These are phyloP conservation scores for Drosophila longiperda DNA, from an alignment of 2,888 invertebrate species.

Conservation along the genomic window DNA sequence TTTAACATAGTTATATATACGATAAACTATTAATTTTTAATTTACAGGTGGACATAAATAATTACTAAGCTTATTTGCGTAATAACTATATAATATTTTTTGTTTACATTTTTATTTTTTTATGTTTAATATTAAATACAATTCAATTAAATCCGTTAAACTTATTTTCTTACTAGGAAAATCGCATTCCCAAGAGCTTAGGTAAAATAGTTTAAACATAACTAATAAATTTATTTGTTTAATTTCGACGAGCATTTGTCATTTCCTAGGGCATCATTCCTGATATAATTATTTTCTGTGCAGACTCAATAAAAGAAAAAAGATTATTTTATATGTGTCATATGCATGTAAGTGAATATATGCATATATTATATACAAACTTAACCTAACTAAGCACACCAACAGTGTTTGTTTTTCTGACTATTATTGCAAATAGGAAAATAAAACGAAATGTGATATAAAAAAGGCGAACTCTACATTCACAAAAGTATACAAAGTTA, in stretches of 20 bases:
- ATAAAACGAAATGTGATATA: not conserved
- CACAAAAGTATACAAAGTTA: not conserved
- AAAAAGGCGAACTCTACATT: not conserved
- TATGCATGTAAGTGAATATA: no score
- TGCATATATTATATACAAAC: no score
- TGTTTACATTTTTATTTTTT: no score
- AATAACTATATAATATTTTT: no score
- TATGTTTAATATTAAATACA: no score
- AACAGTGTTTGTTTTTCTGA: not conserved
- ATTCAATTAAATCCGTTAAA: no score
- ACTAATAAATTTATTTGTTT: not conserved
- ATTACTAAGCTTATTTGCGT: no score
- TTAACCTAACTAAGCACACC: not conserved
- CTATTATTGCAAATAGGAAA: not conserved
- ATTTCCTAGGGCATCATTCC: slow-evolving; percentile 2
- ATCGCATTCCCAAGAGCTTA: not conserved
- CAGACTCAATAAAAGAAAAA: slow-evolving; percentile 12
- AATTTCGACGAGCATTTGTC: not conserved
- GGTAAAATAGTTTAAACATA: not conserved
- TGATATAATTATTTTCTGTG: slow-evolving; percentile 63
- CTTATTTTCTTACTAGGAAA: not conserved
- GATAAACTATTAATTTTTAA: no score
- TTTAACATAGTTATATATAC: no score
- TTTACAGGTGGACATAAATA: no score
- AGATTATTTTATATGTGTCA: no score